Conservation (phyloP, 2,113 vertebrate species). For the Mustela nigripes region DNA sequence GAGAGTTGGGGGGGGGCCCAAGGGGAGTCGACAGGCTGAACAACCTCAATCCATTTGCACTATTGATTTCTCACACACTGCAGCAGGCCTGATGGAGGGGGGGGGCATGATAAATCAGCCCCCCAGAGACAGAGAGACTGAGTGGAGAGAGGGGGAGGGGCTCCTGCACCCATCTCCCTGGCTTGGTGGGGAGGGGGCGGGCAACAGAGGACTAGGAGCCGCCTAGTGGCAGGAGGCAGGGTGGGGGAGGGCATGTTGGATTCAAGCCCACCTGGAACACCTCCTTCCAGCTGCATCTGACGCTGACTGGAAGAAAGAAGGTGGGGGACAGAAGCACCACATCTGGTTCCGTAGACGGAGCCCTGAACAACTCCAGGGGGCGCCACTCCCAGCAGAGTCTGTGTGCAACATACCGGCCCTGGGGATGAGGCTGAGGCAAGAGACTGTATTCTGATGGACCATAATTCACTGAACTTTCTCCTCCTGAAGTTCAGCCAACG, state of each 20-base stretch:
- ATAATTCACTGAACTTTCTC: not conserved
- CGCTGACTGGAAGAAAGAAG: not conserved
- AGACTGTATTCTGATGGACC: not conserved
- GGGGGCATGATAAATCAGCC: slow-evolving; percentile 65
- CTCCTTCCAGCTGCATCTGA: slow-evolving; percentile 19
- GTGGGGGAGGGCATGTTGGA: not conserved
- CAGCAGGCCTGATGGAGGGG: slow-evolving; percentile 71
- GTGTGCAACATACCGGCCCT: not conserved
- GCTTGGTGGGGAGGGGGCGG: not conserved
- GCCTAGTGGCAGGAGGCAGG: not conserved
- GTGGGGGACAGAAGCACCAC: not conserved
- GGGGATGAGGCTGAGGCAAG: not conserved
- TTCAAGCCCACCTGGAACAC: not conserved
- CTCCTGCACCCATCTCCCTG: not conserved
- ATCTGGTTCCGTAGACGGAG: not conserved
- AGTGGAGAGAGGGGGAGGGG: slow-evolving; percentile 42
- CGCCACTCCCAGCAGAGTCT: not conserved
- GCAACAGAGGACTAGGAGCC: not conserved
- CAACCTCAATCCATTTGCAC: slow-evolving; percentile 81
- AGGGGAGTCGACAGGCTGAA: slow-evolving; percentile 54
- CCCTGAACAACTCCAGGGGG: slow-evolving; percentile 44
- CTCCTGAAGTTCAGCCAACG: not conserved
- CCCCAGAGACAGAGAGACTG: slow-evolving; percentile 61
- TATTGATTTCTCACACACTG: slow-evolving; percentile 88
- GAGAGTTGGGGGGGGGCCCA: slow-evolving; percentile 35